These are phyloP conservation scores for Andrena haemorrhoa DNA, from an alignment of 2,888 invertebrate genomes.

Conservation along the genomic window DNA sequence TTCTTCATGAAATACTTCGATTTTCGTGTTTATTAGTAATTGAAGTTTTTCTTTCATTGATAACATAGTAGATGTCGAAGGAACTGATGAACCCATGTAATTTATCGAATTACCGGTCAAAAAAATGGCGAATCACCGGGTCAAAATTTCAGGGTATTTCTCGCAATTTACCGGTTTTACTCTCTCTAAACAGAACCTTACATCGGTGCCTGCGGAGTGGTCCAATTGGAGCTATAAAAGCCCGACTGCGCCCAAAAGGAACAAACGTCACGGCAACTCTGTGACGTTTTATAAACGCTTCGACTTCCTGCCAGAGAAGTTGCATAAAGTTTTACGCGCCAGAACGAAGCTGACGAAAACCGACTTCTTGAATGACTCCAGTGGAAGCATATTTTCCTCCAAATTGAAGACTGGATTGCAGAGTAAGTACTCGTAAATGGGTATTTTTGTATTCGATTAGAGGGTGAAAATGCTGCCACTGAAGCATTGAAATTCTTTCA, in stretches of 20 bases:
- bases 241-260: background rate
- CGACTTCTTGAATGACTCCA: conserved; percentile 20
- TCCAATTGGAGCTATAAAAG: conserved; percentile 75
- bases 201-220: conserved; percentile 72
- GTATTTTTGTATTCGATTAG: background rate
- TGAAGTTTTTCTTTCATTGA: no score
- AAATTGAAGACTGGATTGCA: conserved; percentile 35
- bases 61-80: no score
- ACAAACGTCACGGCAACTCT: background rate
- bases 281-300: conserved; percentile 44
- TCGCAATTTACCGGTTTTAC: no score
- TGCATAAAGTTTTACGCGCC: conserved; percentile 66
- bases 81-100: no score
- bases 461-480: background rate
- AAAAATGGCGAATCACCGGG: no score
- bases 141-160: no score
- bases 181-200: background rate
- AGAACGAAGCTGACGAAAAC: conserved; percentile 60
- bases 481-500: conserved; percentile 1
- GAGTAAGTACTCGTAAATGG: conserved; percentile 17
- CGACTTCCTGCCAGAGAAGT: conserved; percentile 70
- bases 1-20: no score
- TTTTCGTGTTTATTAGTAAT: no score
- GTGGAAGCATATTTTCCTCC: conserved; percentile 9
- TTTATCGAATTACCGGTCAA: no score